Conservation (phyloP, 2,888 invertebrate genomes). For the Parasteatoda lunata region DNA sequence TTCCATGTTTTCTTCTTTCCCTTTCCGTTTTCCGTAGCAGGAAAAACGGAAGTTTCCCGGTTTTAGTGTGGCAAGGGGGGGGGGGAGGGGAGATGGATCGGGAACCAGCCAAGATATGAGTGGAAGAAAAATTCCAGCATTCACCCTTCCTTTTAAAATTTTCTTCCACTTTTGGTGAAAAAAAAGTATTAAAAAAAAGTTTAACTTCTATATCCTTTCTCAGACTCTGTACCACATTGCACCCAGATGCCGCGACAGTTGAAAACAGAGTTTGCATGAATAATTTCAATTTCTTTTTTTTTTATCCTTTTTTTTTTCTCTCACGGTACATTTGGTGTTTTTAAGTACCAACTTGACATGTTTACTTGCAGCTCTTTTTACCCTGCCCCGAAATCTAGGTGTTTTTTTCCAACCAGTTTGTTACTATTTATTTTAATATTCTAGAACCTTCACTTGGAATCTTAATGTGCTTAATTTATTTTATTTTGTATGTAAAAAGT, state of each 20-base stretch:
- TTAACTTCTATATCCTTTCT: too few relatives aligned
- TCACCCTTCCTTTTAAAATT: neutral
- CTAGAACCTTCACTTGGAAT: too few relatives aligned
- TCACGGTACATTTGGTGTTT: neutral
- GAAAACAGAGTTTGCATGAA: conserved; percentile 5
- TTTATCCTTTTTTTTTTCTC: too few relatives aligned
- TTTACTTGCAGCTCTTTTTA: neutral
- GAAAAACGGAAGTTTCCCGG: conserved; percentile 34
- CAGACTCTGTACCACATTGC: neutral
- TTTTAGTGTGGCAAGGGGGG: neutral
- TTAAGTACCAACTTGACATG: neutral
- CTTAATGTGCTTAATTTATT: too few relatives aligned
- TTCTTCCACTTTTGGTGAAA: conserved; percentile 1
- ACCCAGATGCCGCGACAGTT: neutral
- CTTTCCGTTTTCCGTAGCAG: conserved; percentile 35
- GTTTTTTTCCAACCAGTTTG: neutral
- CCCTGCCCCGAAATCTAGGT: neutral
- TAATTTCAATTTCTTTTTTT: neutral
- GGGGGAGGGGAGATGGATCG: neutral
- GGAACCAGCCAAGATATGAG: neutral
- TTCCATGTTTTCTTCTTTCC: neutral
- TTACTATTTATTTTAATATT: neutral
- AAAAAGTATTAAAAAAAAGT: neutral
- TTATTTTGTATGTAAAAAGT: too few relatives aligned
- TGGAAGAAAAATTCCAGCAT: neutral